Conservation (phyloP, 2,888 invertebrate genomes). For the Cyclophora punctaria region DNA sequence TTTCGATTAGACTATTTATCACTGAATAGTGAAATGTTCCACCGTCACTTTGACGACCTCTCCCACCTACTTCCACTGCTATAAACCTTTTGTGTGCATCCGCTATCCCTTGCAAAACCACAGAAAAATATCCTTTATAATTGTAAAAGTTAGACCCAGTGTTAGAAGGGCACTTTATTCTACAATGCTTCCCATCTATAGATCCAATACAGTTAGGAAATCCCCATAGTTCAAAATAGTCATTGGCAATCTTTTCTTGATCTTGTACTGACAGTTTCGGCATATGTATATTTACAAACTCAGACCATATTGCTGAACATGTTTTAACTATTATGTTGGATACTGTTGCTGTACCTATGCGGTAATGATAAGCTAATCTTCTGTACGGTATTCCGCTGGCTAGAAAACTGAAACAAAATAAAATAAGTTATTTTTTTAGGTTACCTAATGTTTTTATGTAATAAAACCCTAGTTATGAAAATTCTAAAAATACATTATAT, state of each 20-base stretch:
- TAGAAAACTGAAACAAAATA: slow-evolving; percentile 3
- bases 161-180: slow-evolving; percentile 25
- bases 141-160: slow-evolving; percentile 24
- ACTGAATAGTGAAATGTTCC: not conserved
- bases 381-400: slow-evolving; percentile 1
- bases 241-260: not conserved
- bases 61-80: not conserved
- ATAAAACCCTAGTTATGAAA: no score
- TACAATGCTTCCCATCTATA: slow-evolving; percentile 33
- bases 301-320: slow-evolving; percentile 3
- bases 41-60: not conserved
- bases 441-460: no score
- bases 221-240: slow-evolving; percentile 19
- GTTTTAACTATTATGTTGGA: slow-evolving; percentile 1
- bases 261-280: not conserved
- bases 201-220: slow-evolving; percentile 33
- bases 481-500: no score
- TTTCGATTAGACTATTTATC: no score
- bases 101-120: slow-evolving; percentile 33
- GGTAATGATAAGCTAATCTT: slow-evolving; percentile 3
- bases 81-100: slow-evolving; percentile 22
- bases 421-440: not conserved
- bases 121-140: slow-evolving; percentile 34
- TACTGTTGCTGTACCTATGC: slow-evolving; percentile 2
- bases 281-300: not conserved